Base-by-base conservation (phyloP, 2,888 invertebrate genomes). In the Dryobotodes eremita region DNA sequence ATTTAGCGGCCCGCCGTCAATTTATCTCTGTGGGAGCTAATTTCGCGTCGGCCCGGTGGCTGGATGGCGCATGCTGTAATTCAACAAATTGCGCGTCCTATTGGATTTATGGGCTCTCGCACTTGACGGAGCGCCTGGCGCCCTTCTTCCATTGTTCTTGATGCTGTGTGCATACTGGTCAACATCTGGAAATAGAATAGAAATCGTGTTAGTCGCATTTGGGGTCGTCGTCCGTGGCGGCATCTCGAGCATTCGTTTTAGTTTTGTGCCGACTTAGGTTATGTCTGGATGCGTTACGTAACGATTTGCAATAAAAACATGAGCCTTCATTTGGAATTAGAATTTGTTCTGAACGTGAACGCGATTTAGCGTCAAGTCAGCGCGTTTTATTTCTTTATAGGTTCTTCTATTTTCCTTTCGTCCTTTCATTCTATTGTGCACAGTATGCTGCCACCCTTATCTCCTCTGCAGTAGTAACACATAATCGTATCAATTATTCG, bases 21-120 rank as follows among this genome's bases (percentile, higher is more conserved):
- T 97, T 96, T 96, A 96, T 96, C 96, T 96, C 96, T 93, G 95
- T 94, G 95, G 95, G 95, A 96, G 97, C 97, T 97, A 97, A 97
- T 97, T 97, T 96, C 95, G 95, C 95, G 96, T 95, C 95, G 95
- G 96, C 92, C 95, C 95, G 96, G 96, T 95, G 96, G 96, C 95
- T 95, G 95, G 94, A 92, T 95, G 95, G 96, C 96, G 96, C 96
- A 96, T 96, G 96, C 94, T 96, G 97, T 97, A 97, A 97, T 96
- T 97, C 97, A 97, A 96, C 96, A 96, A 97, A 97, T 97, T 97
- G 96, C 97, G 95, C 95, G 96, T 96, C 96, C 95, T 93, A 90
- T 91, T 89, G 92, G 94, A 97, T 97, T 97, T 97, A 97, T 96
- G 94, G 94, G 86, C 94, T 91, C 94, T 94, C 95, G 93, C 94